Base-by-base conservation (phyloP, 2,888 invertebrate species). In the Brachynemurus nebulosus region DNA sequence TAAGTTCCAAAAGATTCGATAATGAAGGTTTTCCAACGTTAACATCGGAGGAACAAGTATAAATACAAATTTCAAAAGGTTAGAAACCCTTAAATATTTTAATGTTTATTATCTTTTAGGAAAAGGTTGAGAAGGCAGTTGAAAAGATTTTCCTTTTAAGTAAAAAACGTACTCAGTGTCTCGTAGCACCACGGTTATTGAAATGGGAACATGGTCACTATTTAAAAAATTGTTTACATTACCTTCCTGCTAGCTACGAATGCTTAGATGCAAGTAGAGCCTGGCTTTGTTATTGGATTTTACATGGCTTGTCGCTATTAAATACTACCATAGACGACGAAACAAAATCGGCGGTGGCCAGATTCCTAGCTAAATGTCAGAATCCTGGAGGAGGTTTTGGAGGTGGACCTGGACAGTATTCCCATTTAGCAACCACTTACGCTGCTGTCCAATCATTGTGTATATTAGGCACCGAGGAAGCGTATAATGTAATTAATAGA, bases 281-380 rank as follows among this genome's bases (percentile, higher is more conserved):
- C 6, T 98, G 98, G 98, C 69, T 97, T 48, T 81, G 91, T 56
- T 99, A 95, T 61, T 99, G 98, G 98, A 90, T 89, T 49, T 64
- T 96, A 25, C 93, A 98, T 67, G 78, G 90, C 4, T 69, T 97
- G 27, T 80, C 86, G 60, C 67, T 96, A 49, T 64, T 92, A 25
- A 78, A 76, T 49, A 72, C 74, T 49, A 67, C 70, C 46, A 65
- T 86, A 45, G 67, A 73, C 8, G 70, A 73, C 25, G 68, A 69
- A 19, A 65, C 68, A 8, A 67, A 73, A 48, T 64, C 68, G 27
- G 64, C 67, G 44, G 67, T 81, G 46, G 67, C 71, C 12, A 61
- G 69, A 40, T 82, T 82, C 59, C 62, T 82, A 49, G 64, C 55
- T 46, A 71, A 75, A 57, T 90, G 89, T 59, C 89, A 90, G 60